Conservation (phyloP, 1,140 invertebrate species). For the Camponotus floridanus region DNA sequence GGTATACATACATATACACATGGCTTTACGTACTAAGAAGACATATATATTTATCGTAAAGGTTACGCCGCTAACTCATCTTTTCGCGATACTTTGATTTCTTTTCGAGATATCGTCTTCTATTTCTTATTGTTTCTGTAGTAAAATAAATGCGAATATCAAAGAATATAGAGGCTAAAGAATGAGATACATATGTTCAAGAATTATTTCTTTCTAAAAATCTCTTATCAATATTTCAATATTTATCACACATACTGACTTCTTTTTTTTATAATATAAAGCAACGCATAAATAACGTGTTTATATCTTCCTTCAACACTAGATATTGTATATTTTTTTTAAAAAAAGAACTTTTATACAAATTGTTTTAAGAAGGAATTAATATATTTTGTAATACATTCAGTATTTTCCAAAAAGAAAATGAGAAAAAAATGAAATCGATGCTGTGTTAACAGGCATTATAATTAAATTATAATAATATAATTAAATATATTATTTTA, state of each 20-base stretch:
- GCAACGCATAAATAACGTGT: neutral
- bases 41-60: slow-evolving; percentile 13
- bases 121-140: neutral
- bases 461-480: no score
- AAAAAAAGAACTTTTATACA: neutral
- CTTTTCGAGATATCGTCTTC: neutral
- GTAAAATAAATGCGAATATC: neutral
- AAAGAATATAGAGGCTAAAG: neutral
- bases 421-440: neutral
- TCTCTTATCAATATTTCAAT: neutral
- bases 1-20: slow-evolving; percentile 23
- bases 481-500: neutral
- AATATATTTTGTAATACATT: slow-evolving; percentile 7
- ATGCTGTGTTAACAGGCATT: no score
- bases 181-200: neutral
- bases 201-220: neutral
- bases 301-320: neutral
- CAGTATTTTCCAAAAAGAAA: neutral
- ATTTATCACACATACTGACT: neutral
- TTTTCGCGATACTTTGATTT: slow-evolving; percentile 16
- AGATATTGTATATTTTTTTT: neutral
- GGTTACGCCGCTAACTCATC: slow-evolving; percentile 25
- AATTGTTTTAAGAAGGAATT: neutral
- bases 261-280: neutral
- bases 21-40: slow-evolving; percentile 1